Conservation (phyloP, 2,888 invertebrate species). For the Xylota sylvarum region DNA sequence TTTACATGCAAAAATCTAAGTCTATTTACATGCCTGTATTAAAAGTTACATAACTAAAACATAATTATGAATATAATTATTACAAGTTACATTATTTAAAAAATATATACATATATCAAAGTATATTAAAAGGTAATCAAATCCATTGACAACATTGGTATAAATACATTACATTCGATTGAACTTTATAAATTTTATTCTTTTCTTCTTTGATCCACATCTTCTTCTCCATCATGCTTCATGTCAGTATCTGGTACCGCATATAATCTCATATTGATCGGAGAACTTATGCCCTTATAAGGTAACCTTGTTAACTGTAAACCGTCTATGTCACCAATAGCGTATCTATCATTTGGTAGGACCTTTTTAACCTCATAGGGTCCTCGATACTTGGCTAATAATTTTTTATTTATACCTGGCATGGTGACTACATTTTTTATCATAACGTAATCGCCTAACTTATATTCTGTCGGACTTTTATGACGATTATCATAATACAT, state of each 20-base stretch:
- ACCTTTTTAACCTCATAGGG: slow-evolving; percentile 46
- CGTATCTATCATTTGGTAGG: slow-evolving; percentile 43
- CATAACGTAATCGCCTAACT: slow-evolving; percentile 70
- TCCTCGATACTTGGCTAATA: slow-evolving; percentile 47
- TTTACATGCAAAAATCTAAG: too few species aligned
- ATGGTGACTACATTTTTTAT: slow-evolving; percentile 47
- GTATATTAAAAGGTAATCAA: not conserved
- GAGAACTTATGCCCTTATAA: slow-evolving; percentile 39
- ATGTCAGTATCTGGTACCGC: slow-evolving; percentile 21
- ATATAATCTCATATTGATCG: slow-evolving; percentile 39
- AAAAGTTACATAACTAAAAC: slow-evolving; percentile 2
- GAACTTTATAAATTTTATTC: slow-evolving; percentile 8
- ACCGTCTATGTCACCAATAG: slow-evolving; percentile 44
- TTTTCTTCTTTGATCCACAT: not conserved
- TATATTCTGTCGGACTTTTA: slow-evolving; percentile 15
- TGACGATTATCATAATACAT: too few species aligned
- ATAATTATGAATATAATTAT: not conserved
- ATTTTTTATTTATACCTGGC: slow-evolving; percentile 54
- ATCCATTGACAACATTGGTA: slow-evolving; percentile 13
- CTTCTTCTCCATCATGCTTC: slow-evolving; percentile 22
- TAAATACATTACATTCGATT: not conserved
- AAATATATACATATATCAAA: not conserved
- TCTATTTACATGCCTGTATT: too few species aligned
- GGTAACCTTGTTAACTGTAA: slow-evolving; percentile 34
- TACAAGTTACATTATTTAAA: not conserved